Base-by-base conservation (phyloP, 2,888 invertebrate species). In the Macaria liturata region DNA sequence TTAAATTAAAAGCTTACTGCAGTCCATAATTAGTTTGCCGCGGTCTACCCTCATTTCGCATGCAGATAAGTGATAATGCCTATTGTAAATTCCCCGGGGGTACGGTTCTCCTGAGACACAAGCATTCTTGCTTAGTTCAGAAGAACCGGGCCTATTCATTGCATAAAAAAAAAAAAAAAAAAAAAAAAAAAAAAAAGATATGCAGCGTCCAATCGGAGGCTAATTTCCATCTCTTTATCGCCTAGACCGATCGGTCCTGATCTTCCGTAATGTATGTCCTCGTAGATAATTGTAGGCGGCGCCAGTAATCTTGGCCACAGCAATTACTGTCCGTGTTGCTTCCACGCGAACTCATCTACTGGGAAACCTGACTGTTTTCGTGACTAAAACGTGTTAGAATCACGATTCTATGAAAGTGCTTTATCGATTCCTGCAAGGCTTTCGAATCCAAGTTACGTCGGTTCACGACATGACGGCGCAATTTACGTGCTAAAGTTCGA, bases 251-350 rank as follows among this genome's bases (percentile, higher is more conserved):
- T 82, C 74, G 73, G 79, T 82, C 83, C 72, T 74, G 86, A 88
- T 87, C 83, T 84, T 80, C 81, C 69, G 83, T 87, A 88, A 88
- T 88, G 81, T 80, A 83, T 88, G 88, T 88, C 87, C 85, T 81
- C 80, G 71, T 59, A 79, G 76, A 76, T 84, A 84, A 88, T 88
- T 88, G 86, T 80, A 72, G 70, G 78, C 81, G 84, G 85, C 88
- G 89, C 88, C 87, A 81, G 80, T 78, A 75, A 82, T 83, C 81
- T 80, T 76, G 81, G 80, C 78, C 75, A 78, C 66, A 75, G 84
- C 83, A 83, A 86, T 86, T 84, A 84, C 80, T 79, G 82, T 80
- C 74, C 83, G 85, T 81, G 83, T 37, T 52, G 40, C 40, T 46
- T 9, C 6, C 20, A 45, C 9, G 49, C 20, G 9, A 37, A 32